phyloP scores from a whole-genome alignment of 2,888 invertebrate genomes.

The Metallyticus violacea region DNA sequence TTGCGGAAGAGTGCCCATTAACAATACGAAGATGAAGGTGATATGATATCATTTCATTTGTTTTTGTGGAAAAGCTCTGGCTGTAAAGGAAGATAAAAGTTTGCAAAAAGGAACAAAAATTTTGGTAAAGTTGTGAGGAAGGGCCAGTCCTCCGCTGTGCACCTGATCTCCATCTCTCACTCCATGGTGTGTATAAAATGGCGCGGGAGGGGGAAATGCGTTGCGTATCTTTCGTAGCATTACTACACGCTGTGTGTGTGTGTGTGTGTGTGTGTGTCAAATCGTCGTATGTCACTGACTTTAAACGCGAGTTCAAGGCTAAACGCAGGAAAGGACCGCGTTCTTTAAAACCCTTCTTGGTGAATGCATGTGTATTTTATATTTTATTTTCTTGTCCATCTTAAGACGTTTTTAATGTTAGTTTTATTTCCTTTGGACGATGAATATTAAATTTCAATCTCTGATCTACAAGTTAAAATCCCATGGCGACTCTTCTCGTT shows the following conservation, averaged over 20 bases:
- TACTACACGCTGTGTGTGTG: neutral
- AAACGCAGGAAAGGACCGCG: neutral
- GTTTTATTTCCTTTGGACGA: neutral
- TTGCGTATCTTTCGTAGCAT: neutral
- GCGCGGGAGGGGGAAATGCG: neutral
- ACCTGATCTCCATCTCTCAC: neutral
- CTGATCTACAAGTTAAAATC: neutral
- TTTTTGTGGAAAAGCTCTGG: too few species aligned
- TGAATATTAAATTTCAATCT: neutral
- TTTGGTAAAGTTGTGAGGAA: neutral
- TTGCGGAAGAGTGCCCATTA: too few species aligned
- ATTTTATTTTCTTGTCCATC: neutral
- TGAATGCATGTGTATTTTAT: neutral
- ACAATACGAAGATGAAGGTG: too few species aligned
- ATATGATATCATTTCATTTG: too few species aligned
- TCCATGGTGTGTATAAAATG: neutral
- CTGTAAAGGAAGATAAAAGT: too few species aligned
- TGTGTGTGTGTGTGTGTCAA: neutral
- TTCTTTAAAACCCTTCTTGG: neutral
- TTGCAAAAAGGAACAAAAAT: neutral
- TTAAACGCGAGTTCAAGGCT: neutral
- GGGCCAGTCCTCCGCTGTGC: neutral
- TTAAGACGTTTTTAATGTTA: neutral
- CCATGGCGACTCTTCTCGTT: neutral
- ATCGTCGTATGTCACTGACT: neutral